Conservation (phyloP, 2,113 vertebrate genomes). For the Pithys albifrons region DNA sequence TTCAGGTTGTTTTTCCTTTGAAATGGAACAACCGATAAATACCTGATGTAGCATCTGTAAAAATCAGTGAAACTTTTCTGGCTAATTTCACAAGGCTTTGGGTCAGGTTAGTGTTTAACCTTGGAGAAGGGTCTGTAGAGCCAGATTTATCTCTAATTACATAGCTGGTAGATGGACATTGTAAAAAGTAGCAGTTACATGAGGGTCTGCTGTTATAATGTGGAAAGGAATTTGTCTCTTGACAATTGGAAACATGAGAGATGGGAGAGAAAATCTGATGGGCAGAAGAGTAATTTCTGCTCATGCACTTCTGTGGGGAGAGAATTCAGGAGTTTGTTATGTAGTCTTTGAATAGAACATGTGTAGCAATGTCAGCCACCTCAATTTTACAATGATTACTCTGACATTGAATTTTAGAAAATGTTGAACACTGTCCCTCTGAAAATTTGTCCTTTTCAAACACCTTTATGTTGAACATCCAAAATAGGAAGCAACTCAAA, state of each 20-base stretch:
- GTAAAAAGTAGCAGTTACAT: neutral
- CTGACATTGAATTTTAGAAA: neutral
- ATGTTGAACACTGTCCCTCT: neutral
- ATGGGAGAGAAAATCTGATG: neutral
- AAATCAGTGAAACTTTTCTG: neutral
- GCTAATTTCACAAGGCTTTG: neutral
- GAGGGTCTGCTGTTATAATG: neutral
- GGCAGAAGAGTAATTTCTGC: neutral
- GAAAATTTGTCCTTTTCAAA: neutral
- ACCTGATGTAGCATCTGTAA: neutral
- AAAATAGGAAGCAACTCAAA: neutral
- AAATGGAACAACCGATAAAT: neutral
- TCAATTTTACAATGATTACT: neutral
- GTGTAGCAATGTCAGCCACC: neutral
- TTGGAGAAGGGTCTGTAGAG: neutral
- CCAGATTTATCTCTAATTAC: conserved; percentile 26
- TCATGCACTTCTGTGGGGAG: neutral
- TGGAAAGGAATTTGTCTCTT: neutral
- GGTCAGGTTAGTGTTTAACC: neutral
- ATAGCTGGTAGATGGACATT: neutral
- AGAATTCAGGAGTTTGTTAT: neutral
- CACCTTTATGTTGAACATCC: neutral
- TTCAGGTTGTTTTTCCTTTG: neutral
- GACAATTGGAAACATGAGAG: neutral
- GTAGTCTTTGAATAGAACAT: neutral